These are phyloP conservation scores for Gallinago solitaria DNA, from an alignment of 2,797 vertebrate species.

Conservation along the genomic window DNA sequence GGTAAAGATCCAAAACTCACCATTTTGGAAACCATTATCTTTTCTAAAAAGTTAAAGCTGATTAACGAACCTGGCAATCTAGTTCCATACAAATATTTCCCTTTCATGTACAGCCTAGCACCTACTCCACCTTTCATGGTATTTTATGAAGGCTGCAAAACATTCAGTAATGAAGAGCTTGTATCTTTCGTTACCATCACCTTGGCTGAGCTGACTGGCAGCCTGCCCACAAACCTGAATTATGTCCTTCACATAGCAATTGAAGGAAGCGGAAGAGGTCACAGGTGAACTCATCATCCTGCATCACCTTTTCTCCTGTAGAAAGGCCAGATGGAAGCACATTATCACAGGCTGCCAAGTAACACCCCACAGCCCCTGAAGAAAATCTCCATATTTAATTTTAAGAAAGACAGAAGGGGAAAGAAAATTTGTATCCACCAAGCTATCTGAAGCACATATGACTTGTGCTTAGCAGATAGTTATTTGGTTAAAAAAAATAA, in stretches of 20 bases:
- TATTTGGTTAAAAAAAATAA: slow-evolving; percentile 46
- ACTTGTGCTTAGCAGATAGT: slow-evolving; percentile 72
- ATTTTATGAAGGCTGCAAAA: background rate
- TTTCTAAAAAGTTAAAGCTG: background rate
- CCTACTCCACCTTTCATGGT: background rate
- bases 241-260: slow-evolving; percentile 96
- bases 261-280: slow-evolving; percentile 98
- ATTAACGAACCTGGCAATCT: background rate
- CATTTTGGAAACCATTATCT: background rate
- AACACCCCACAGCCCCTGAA: background rate
- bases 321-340: slow-evolving; percentile 63
- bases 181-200: background rate
- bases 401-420: background rate
- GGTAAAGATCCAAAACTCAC: background rate
- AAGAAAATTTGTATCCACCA: slow-evolving; percentile 29
- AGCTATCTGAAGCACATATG: slow-evolving; percentile 70
- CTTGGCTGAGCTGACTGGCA: background rate
- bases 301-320: slow-evolving; percentile 96
- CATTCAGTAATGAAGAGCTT: background rate
- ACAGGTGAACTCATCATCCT: slow-evolving; percentile 95
- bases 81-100: background rate
- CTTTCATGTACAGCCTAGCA: background rate
- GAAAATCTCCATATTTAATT: slow-evolving; percentile 12
- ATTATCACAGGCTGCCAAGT: slow-evolving; percentile 4
- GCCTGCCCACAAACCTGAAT: slow-evolving; percentile 84